Conservation (phyloP, 2,888 invertebrate species). For the Cephalotes varians region DNA sequence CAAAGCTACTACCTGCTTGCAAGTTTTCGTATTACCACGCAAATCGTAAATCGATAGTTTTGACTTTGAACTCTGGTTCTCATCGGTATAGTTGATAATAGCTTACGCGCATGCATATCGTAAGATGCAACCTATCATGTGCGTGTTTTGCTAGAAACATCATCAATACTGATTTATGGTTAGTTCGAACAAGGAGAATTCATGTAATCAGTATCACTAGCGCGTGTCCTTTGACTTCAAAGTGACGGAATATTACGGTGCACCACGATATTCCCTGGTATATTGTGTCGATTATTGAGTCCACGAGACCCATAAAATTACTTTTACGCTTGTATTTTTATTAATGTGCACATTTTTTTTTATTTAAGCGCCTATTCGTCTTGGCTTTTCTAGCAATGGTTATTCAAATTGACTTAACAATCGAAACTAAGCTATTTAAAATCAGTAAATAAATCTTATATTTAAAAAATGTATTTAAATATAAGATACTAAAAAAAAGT, state of each 20-base stretch:
- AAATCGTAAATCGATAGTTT: slow-evolving; percentile 29
- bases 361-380: not conserved
- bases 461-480: not conserved
- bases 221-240: slow-evolving; percentile 42
- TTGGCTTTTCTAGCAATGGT: not conserved
- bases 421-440: not conserved
- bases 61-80: not conserved
- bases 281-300: not conserved
- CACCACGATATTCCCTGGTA: slow-evolving; percentile 7
- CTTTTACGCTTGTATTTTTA: not conserved
- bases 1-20: not conserved
- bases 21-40: not conserved
- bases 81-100: not conserved
- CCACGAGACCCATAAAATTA: not conserved
- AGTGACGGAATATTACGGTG: slow-evolving; percentile 12
- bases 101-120: not conserved
- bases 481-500: not conserved
- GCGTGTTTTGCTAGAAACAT: slow-evolving; percentile 23
- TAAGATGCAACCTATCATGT: not conserved
- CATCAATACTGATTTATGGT: slow-evolving; percentile 41
- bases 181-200: slow-evolving; percentile 1
- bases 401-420: not conserved
- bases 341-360: not conserved
- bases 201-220: slow-evolving; percentile 32
- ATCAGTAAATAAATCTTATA: not conserved